Evolutionary conservation across 1,140 invertebrate genomes (phyloP), one percentile per base, ranked within the genome.

Genomic region (Chymomyza costata): DNA sequence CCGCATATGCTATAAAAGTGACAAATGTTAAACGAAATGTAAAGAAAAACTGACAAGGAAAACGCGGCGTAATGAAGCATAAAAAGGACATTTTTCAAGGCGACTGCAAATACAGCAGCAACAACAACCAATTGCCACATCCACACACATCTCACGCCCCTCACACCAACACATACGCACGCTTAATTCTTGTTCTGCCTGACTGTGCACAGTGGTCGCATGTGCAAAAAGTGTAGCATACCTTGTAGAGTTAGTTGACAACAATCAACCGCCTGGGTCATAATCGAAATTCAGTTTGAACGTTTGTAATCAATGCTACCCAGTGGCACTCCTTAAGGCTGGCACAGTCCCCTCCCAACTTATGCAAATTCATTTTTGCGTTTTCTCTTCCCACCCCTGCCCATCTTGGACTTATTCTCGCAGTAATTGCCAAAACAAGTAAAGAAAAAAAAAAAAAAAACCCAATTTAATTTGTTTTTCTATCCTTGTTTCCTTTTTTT

Each of bases 21-120:
- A 78, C 73, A 78, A 78, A 78, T 78, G 71, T 78, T 78, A 80
- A 78, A 78, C 73, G 71, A 78, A 80, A 78, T 80, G 71, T 67
- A 80, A 78, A 71, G 66, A 80, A 80, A 78, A 78, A 78, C 63
- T 78, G 71, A 78, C 71, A 78, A 71, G 73, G 73, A 78, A 78
- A 66, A 71, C 51, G 73, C 73, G 58, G 67, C 63, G 67, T 78
- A 80, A 78, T 78, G 73, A 78, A 71, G 71, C 73, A 80, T 80
- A 78, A 78, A 80, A 71, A 67, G 57, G 32, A 80, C 73, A 78
- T 78, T 78, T 78, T 78, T 78, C 67, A 68, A 50, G 66, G 60
- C 54, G 62, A 78, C 73, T 70, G 62, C 52, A 44, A 67, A 71
- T 48, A 55, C 45, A 65, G 17, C 46, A 13, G 66, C 34, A 47